Evolutionary conservation across 2,113 vertebrate genomes (phyloP).

Genomic region (Agelaius tricolor): DNA sequence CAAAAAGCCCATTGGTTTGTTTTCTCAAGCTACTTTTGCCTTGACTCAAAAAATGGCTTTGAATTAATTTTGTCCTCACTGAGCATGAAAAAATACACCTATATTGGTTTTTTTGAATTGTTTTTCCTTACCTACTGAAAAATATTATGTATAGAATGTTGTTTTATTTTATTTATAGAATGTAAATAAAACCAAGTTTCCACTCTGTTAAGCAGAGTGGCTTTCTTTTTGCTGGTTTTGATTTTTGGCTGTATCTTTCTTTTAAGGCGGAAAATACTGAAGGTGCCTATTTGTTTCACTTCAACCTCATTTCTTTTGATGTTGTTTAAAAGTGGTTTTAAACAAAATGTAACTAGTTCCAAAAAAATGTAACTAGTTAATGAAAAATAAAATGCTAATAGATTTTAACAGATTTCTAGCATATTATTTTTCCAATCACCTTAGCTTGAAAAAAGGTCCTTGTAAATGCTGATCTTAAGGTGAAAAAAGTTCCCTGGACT

Average conservation of each 20-base stretch:
- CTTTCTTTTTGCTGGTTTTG: background rate
- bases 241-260: background rate
- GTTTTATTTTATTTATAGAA: background rate
- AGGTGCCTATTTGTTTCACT: background rate
- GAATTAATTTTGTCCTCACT: background rate
- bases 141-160: background rate
- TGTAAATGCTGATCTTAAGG: background rate
- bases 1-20: background rate
- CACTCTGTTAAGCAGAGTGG: background rate
- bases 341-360: background rate
- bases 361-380: background rate
- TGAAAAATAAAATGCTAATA: background rate
- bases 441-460: background rate
- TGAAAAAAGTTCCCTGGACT: background rate
- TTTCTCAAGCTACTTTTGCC: background rate
- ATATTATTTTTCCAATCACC: background rate
- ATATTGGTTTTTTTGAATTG: background rate
- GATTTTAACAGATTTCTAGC: background rate
- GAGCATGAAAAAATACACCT: background rate
- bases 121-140: background rate
- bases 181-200: background rate
- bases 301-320: background rate
- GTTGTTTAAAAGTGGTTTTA: background rate
- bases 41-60: background rate
- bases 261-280: background rate